phyloP scores from a whole-genome alignment of 2,113 vertebrate genomes.

The Boulengerochromis microlepis region DNA sequence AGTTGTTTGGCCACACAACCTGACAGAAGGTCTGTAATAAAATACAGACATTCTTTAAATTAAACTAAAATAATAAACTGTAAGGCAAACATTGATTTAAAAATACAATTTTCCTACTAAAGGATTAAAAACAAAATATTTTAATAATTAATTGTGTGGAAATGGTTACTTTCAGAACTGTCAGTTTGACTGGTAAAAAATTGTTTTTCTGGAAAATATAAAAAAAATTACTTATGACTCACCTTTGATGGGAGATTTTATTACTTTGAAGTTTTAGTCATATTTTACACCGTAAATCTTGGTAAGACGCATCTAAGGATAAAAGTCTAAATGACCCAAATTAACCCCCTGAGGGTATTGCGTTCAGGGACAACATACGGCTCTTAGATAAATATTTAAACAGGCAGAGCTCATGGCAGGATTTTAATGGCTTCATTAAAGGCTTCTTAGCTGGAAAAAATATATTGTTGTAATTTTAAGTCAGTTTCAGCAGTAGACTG shows the following conservation, averaged over 20 bases:
- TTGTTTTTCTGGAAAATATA: accelerated
- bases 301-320: neutral
- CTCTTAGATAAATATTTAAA: neutral
- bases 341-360: neutral
- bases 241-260: neutral
- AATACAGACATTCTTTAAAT: neutral
- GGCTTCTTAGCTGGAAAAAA: neutral
- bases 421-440: neutral
- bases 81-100: neutral
- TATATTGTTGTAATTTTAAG: neutral
- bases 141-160: neutral
- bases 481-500: neutral
- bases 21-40: neutral
- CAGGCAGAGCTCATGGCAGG: accelerated
- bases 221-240: accelerated
- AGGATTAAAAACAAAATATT: neutral
- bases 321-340: neutral
- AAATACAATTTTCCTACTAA: neutral
- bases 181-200: neutral
- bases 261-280: neutral
- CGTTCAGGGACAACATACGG: neutral
- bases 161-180: neutral
- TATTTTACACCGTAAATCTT: neutral
- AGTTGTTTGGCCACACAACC: neutral
- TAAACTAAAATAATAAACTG: neutral